Base-by-base conservation (phyloP, 2,888 invertebrate species). In the Cheilosia soror region DNA sequence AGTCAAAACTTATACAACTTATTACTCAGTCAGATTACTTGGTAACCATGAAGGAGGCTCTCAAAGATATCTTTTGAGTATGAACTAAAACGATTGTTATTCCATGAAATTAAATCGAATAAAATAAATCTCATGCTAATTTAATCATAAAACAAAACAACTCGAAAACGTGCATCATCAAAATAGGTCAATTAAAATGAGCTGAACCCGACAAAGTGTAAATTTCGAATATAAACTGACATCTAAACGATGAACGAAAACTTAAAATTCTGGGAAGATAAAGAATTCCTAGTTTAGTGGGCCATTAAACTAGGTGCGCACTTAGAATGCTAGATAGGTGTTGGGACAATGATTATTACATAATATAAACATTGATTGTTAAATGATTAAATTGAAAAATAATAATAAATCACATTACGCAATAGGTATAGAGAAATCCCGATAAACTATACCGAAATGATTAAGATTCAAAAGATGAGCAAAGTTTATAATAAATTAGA, bases 151-250 rank as follows among this genome's bases (percentile, higher is more conserved):
- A 63, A 62, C 27, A 65, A 44, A 71, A 44, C 6, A 60, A 9
- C 15, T 76, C 7, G 42, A 51, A 57, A 60, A 82, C 66, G 62
- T 82, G 65, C 75, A 77, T 37, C 58, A 49, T 4, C 58, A 31
- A 82, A 82, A 82, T 82, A 62, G 82, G 72, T 77, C 82, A 82
- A 82, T 82, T 82, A 82, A 49, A 57, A 77, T 49, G 66, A 65
- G 20, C 60, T 66, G 11, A 51, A 51, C 69, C 29, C 40, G 60
- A 49, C 62, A 49, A 53, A 60, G 40, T n/a, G 31, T 60, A 51
- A 58, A 71, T 60, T 15, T 71, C 13, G 76, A 76, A 76, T 53
- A 42, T 42, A 44, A 76, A 76, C 76, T 71, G 31, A 53, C 29
- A 55, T 53, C 58, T 37, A 58, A 44, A 6, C 4, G 60, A 47